Base-by-base conservation (phyloP, 2,113 vertebrate species). In the Chiloscyllium plagiosum region DNA sequence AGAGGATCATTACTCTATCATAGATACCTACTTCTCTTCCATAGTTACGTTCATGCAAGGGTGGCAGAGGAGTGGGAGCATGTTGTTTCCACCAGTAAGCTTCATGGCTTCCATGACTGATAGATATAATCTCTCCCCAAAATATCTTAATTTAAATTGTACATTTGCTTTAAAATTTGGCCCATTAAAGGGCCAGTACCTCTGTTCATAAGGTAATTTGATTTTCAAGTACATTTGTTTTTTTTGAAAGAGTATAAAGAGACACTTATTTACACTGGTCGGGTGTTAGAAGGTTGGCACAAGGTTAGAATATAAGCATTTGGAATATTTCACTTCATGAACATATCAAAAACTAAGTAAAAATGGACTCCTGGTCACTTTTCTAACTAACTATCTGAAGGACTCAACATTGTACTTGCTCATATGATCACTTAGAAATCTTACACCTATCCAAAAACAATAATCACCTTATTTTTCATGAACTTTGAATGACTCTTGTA, bases 401-500 rank as follows among this genome's bases (percentile, higher is more conserved):
- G 12, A 69, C 87, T 76, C 47, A 50, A 22, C 12, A 52, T 42
- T 69, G 47, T 15, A 52, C 10, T 0, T 72, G 42, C 56, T 6
- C 42, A 37, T 22, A 20, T 52, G 42, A 72, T 95, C 52, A 72
- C 68, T 50, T 52, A 76, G 26, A 33, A 95, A 95, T 72, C 47
- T 33, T 72, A 72, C 68, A 50, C 2, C 29, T 13, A 72, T 50
- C 42, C 12, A 52, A 95, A 33, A 95, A 4, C 13, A 72, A 52
- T n/a, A 33, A 29, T 94, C 69, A 99, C 99, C 99, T 99, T 99
- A 96, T 98, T 98, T 98, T 99, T 99, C 99, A 99, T 99, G 97
- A 99, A 99, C 98, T 99, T 99, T 96, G 99, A 99, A 97, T 99
- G 99, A 97, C 99, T 99, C 98, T 99, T 99, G 98, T 99, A 99